Conservation (phyloP, 2,113 vertebrate genomes). For the Stegostoma tigrinum region DNA sequence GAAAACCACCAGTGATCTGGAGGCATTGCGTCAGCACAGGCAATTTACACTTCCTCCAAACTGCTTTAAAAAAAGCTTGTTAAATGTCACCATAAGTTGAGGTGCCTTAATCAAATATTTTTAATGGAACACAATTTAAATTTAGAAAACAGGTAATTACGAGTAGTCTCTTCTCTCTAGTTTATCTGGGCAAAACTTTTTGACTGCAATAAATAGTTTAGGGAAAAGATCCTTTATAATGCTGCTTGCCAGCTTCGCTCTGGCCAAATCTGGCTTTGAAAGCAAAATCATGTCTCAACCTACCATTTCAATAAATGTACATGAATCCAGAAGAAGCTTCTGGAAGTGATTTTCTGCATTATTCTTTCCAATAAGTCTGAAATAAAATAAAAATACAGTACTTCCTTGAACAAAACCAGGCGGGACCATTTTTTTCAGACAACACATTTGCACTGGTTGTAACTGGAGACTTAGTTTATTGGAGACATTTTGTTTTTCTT, state of each 20-base stretch:
- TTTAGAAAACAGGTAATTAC: not conserved
- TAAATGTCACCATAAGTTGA: constrained; percentile 13
- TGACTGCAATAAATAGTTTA: constrained; percentile 26
- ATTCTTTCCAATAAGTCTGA: constrained; percentile 49
- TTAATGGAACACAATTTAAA: constrained; percentile 23
- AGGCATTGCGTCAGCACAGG: not conserved
- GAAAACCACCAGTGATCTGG: not conserved
- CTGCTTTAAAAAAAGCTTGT: not conserved
- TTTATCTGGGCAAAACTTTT: constrained; percentile 33
- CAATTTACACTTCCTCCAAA: constrained; percentile 18
- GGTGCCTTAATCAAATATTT: constrained; percentile 22
- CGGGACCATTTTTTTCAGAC: constrained; percentile 31
- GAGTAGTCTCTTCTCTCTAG: constrained; percentile 9
- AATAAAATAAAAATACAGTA: constrained; percentile 46
- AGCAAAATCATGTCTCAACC: constrained; percentile 11
- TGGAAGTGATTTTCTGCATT: constrained; percentile 59
- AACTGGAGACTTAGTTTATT: constrained; percentile 17
- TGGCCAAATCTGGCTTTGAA: constrained; percentile 10
- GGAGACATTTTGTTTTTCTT: constrained; percentile 28
- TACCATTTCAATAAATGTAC: constrained; percentile 18
- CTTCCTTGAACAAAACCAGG: constrained; percentile 39
- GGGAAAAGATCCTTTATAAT: not conserved
- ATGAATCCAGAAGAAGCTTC: constrained; percentile 45
- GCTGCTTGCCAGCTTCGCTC: not conserved
- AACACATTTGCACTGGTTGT: constrained; percentile 24